These are phyloP conservation scores for Noctua pronuba DNA, from an alignment of 2,888 invertebrate genomes.

Conservation along the genomic window DNA sequence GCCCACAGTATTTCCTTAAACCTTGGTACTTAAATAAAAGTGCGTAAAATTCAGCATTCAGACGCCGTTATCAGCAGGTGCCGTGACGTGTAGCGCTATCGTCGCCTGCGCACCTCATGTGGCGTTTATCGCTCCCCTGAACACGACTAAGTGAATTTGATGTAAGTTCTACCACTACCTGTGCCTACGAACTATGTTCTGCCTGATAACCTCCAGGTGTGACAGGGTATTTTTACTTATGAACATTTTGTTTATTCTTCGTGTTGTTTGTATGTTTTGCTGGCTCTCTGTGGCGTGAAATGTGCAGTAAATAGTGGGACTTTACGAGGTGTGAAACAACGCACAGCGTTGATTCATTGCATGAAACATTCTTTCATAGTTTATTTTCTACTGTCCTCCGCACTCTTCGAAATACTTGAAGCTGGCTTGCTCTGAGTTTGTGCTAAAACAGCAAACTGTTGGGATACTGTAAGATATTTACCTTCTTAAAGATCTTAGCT, in stretches of 20 bases:
- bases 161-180: slow-evolving; percentile 41
- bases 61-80: slow-evolving; percentile 65
- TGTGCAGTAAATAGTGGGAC: slow-evolving; percentile 32
- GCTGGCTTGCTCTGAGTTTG: background rate
- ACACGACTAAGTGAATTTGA: slow-evolving; percentile 59
- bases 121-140: slow-evolving; percentile 61
- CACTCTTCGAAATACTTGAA: background rate
- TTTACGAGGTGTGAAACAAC: slow-evolving; percentile 46
- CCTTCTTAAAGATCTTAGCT: background rate
- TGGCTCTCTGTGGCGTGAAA: slow-evolving; percentile 44
- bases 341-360: slow-evolving; percentile 5
- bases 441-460: background rate
- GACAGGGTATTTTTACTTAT: slow-evolving; percentile 37
- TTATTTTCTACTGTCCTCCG: background rate
- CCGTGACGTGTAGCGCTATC: slow-evolving; percentile 65
- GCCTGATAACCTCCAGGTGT: slow-evolving; percentile 48
- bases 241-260: slow-evolving; percentile 30
- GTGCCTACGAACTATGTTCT: slow-evolving; percentile 25
- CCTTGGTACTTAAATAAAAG: slow-evolving; percentile 47
- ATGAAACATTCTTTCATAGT: slow-evolving; percentile 14
- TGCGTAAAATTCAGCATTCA: slow-evolving; percentile 60
- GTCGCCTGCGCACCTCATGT: slow-evolving; percentile 60
- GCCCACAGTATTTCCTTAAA: slow-evolving; percentile 25
- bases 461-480: background rate
- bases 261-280: slow-evolving; percentile 26